These are phyloP conservation scores for Malthinus seriepunctatus DNA, from an alignment of 2,888 invertebrate genomes.

Conservation along the genomic window DNA sequence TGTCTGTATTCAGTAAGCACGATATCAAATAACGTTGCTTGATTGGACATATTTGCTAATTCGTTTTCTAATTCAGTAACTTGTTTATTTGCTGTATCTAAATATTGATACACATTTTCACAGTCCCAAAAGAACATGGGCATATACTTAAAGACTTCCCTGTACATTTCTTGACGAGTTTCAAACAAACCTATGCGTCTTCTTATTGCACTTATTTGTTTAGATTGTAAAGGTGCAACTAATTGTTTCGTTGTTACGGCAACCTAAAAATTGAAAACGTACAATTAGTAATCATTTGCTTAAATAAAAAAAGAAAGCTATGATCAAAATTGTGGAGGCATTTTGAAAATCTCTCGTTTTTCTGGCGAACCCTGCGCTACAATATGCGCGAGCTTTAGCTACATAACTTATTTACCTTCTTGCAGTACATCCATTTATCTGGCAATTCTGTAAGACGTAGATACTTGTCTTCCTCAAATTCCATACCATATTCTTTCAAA, in stretches of 20 bases:
- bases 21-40: constrained; percentile 84
- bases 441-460: constrained; percentile 81
- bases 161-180: constrained; percentile 74
- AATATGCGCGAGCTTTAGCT: too few relatives aligned
- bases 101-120: constrained; percentile 66
- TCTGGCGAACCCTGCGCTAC: too few relatives aligned
- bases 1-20: constrained; percentile 81
- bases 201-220: constrained; percentile 85
- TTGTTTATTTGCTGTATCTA: constrained; percentile 71
- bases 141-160: constrained; percentile 70
- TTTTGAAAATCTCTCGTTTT: too few relatives aligned
- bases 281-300: neutral
- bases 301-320: neutral
- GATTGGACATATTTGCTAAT: constrained; percentile 67
- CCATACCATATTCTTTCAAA: constrained; percentile 82
- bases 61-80: constrained; percentile 70
- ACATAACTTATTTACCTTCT: constrained; percentile 71
- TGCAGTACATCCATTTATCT: constrained; percentile 83
- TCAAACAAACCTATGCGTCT: constrained; percentile 82
- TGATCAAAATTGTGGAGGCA: too few relatives aligned
- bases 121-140: constrained; percentile 67
- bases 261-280: constrained; percentile 46
- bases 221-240: constrained; percentile 86
- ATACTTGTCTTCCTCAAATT: constrained; percentile 78
- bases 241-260: constrained; percentile 82